phyloP scores from a whole-genome alignment of 1,140 invertebrate species.

The Lasaia peninsularis region DNA sequence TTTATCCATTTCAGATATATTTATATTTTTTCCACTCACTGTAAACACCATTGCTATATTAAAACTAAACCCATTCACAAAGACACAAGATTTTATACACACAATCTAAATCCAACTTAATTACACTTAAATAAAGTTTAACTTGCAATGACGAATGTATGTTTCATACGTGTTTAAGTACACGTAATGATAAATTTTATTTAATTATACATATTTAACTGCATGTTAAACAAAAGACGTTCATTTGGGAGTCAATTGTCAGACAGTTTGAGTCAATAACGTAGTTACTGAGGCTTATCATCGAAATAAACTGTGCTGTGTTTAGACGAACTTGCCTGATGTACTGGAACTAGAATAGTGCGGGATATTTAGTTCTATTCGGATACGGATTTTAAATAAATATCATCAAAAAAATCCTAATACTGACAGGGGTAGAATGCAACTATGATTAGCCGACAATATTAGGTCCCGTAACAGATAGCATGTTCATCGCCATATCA shows the following conservation, averaged over 20 bases:
- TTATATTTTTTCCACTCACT: slow-evolving; percentile 25
- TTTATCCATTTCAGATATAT: slow-evolving; percentile 19
- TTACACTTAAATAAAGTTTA: not conserved
- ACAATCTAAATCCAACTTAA: slow-evolving; percentile 10
- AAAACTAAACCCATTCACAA: slow-evolving; percentile 16
- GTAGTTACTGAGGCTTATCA: slow-evolving; percentile 15
- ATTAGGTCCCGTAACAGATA: no score
- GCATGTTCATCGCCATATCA: no score
- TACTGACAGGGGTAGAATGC: no score
- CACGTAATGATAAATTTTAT: slow-evolving; percentile 17
- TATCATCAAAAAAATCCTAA: no score
- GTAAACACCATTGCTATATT: slow-evolving; percentile 32
- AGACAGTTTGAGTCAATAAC: slow-evolving; percentile 29
- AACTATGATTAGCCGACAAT: no score
- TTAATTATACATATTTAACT: slow-evolving; percentile 9
- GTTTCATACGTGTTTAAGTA: not conserved
- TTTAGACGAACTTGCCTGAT: slow-evolving; percentile 5
- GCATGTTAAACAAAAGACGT: slow-evolving; percentile 21
- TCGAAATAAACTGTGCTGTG: slow-evolving; percentile 9
- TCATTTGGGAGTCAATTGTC: slow-evolving; percentile 19
- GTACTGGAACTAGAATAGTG: no score
- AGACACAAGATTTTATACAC: slow-evolving; percentile 16
- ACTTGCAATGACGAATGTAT: not conserved
- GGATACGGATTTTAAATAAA: no score
- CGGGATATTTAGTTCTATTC: no score